Base-by-base conservation (phyloP, 1,140 invertebrate species). In the Drosophila kikkawai region DNA sequence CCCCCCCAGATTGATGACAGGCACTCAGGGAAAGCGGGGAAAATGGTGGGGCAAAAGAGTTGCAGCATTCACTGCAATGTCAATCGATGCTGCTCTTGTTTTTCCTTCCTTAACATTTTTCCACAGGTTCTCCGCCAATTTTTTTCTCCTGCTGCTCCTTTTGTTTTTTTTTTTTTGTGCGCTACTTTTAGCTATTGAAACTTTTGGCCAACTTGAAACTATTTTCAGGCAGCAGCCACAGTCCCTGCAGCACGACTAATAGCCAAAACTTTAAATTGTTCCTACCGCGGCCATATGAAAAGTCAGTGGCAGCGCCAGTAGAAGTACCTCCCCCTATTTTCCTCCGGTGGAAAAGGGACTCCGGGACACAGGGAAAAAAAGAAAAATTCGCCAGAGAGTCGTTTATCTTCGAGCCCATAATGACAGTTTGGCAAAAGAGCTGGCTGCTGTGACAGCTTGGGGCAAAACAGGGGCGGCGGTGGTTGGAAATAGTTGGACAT, bases 191-290 rank as follows among this genome's bases (percentile, higher is more conserved):
- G 58, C 67, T 73, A 73, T 73, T 64, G 76, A 88, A 88, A 80
- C 36, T 86, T 86, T 87, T 75, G 79, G 79, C 67, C 73, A 90
- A 90, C 81, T 90, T 90, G 85, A 77, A 88, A 90, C 85, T 81
- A 88, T 84, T 88, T 83, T 81, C 82, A 66, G 59, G 59, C 57
- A 45, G 53, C 34, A 48, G 39, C 37, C 41, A 19, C 37, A 29
- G 26, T 26, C 55, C 80, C 55, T 41, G 22, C 66, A 51, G 60
- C 58, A 63, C 77, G 67, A 74, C 85, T 90, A 90, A 90, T 90
- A 90, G 85, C 73, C 81, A 85, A 90, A 88, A 90, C 81, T 90
- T 90, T 90, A 90, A 90, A 90, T 90, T 85, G 86, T 85, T 90
- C 65, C 75, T 74, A 75, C 70, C 65, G 83, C 84, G 81, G 85